phyloP scores from a whole-genome alignment of 2,888 invertebrate species.

The Polymixis flavicincta region DNA sequence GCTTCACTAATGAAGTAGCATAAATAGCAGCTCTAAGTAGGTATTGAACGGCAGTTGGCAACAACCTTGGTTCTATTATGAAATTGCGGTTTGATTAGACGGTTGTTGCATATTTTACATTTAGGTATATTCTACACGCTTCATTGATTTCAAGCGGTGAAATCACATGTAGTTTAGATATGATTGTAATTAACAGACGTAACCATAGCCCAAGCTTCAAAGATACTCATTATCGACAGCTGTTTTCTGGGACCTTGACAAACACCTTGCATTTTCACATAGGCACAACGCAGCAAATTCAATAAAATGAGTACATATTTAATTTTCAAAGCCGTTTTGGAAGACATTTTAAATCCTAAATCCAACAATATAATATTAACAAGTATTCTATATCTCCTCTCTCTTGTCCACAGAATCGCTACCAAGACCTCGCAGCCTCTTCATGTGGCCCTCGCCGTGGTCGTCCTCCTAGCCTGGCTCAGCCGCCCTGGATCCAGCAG shows the following conservation, averaged over 20 bases:
- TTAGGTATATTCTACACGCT: background rate
- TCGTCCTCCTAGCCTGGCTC: constrained; percentile 88
- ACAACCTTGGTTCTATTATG: constrained; percentile 54
- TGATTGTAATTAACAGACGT: background rate
- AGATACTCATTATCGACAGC: background rate
- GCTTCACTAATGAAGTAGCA: constrained; percentile 9
- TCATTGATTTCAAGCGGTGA: background rate
- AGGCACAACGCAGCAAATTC: too few species aligned
- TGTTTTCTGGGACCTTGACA: background rate
- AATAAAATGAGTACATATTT: too few species aligned
- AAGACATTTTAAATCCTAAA: too few species aligned
- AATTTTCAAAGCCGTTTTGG: too few species aligned
- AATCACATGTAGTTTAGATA: background rate
- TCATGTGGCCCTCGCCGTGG: constrained; percentile 92
- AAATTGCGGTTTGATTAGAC: constrained; percentile 35
- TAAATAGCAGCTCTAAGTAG: background rate
- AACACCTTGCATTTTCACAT: background rate
- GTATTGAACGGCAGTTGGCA: constrained; percentile 30
- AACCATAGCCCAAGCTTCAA: background rate
- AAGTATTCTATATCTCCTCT: constrained; percentile 32
- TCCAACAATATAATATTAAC: too few species aligned
- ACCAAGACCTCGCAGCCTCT: constrained; percentile 94
- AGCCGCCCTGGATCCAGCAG: constrained; percentile 76
- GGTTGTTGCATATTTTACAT: constrained; percentile 24
- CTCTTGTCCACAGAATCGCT: constrained; percentile 91